phyloP scores from a whole-genome alignment of 2,113 vertebrate genomes.

The Hydrolagus affinis region DNA sequence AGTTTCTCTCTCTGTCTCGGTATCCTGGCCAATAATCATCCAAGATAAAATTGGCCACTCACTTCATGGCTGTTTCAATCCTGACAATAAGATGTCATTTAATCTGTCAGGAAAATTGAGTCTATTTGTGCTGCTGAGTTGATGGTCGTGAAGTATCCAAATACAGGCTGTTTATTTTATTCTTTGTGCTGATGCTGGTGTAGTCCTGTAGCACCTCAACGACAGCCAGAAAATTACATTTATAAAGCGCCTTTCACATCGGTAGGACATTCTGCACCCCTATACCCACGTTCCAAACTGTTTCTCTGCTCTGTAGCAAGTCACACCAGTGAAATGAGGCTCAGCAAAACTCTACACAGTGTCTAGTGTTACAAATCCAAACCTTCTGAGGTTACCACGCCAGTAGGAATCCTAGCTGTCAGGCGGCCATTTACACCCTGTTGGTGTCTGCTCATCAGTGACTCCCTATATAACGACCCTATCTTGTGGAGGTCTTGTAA shows the following conservation, averaged over 20 bases:
- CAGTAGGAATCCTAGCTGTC: neutral
- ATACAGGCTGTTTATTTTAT: no score
- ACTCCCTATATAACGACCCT: no score
- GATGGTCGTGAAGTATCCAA: no score
- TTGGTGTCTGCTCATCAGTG: neutral
- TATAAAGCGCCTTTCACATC: no score
- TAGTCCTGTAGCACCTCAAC: no score
- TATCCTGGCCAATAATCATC: neutral
- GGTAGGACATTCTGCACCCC: neutral
- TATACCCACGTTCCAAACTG: neutral
- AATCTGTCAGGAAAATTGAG: no score
- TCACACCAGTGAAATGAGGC: neutral
- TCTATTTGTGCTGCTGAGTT: no score
- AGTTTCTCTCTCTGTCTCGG: neutral
- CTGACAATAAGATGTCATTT: no score
- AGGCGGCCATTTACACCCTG: neutral
- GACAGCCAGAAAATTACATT: neutral
- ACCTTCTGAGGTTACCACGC: neutral
- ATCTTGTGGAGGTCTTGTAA: no score
- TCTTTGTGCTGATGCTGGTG: no score
- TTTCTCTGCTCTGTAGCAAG: neutral
- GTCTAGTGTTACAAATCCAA: neutral
- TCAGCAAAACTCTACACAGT: neutral
- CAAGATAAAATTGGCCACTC: neutral
- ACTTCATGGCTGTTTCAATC: no score